phyloP scores from a whole-genome alignment of 1,140 invertebrate species.

The Drosophila guanche region DNA sequence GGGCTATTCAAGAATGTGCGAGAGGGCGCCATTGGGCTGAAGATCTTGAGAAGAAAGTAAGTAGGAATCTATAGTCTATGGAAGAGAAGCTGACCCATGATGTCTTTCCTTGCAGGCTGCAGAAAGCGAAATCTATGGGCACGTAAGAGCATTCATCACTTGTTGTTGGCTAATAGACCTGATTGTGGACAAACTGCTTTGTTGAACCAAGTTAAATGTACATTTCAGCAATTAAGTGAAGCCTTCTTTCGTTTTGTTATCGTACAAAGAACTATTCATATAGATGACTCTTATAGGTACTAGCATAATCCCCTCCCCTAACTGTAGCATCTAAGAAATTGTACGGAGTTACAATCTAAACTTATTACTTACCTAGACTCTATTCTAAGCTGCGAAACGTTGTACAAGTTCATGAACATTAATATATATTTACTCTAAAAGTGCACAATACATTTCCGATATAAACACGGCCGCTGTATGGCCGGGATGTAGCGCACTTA shows the following conservation, averaged over 20 bases:
- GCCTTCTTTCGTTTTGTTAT: constrained; percentile 39
- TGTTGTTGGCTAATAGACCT: constrained; percentile 9
- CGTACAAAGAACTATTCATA: constrained; percentile 47
- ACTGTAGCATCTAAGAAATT: constrained; percentile 26
- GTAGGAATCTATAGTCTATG: background rate
- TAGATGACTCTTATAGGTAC: constrained; percentile 26
- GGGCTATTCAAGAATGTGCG: constrained; percentile 95
- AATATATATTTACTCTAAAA: constrained; percentile 39
- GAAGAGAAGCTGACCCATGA: background rate
- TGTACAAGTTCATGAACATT: constrained; percentile 49
- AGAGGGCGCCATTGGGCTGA: constrained; percentile 92
- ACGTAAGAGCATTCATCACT: constrained; percentile 39
- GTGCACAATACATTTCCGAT: background rate
- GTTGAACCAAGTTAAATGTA: constrained; percentile 31
- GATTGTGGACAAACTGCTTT: constrained; percentile 20
- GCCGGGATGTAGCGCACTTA: too few species aligned
- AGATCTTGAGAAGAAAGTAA: constrained; percentile 89
- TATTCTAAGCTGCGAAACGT: constrained; percentile 52
- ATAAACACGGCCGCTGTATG: too few species aligned
- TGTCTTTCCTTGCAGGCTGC: constrained; percentile 48
- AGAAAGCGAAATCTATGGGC: constrained; percentile 81
- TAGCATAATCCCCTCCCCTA: constrained; percentile 27
- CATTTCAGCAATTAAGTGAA: constrained; percentile 12
- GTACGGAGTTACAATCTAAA: constrained; percentile 56
- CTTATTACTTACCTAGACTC: constrained; percentile 48